A percentile compares a stretch with the other conserved stretches of the same genome.
Evolutionary conservation across 2,113 vertebrate genomes (phyloP).

Genomic region (Hiodon tergisus): DNA sequence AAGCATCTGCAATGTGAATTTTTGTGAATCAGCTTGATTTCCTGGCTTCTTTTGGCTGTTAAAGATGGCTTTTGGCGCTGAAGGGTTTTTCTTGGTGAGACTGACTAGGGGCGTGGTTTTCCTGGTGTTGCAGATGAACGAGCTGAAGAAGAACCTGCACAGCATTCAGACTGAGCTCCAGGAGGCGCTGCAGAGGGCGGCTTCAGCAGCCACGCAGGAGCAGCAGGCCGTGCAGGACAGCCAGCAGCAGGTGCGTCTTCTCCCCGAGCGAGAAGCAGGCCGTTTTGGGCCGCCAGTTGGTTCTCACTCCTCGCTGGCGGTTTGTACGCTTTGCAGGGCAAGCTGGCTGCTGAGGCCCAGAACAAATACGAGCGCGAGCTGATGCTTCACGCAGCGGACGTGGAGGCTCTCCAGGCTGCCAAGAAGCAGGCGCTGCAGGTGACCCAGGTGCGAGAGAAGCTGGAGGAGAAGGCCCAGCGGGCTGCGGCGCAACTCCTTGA

Average conservation of each 20-base stretch:
- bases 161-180: constrained; percentile 80
- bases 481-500: constrained; percentile 70
- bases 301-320: background rate
- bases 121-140: constrained; percentile 61
- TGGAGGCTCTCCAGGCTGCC: constrained; percentile 84
- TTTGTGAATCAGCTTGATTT: background rate
- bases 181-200: constrained; percentile 81
- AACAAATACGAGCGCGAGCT: constrained; percentile 90
- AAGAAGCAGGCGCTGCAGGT: constrained; percentile 76
- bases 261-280: too few species aligned
- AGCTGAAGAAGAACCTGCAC: constrained; percentile 77
- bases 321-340: constrained; percentile 59
- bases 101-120: background rate
- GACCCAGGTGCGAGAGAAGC: constrained; percentile 58
- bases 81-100: background rate
- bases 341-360: constrained; percentile 84
- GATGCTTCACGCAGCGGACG: constrained; percentile 91
- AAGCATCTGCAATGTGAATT: background rate
- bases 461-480: constrained; percentile 78
- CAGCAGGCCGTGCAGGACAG: constrained; percentile 87
- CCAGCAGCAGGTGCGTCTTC: constrained; percentile 73
- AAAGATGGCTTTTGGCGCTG: background rate
- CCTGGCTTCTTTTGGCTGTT: background rate
- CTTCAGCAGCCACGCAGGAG: constrained; percentile 73
- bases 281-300: background rate